These are phyloP conservation scores for Malacoraja senta DNA, from an alignment of 2,797 vertebrate species.

Conservation along the genomic window DNA sequence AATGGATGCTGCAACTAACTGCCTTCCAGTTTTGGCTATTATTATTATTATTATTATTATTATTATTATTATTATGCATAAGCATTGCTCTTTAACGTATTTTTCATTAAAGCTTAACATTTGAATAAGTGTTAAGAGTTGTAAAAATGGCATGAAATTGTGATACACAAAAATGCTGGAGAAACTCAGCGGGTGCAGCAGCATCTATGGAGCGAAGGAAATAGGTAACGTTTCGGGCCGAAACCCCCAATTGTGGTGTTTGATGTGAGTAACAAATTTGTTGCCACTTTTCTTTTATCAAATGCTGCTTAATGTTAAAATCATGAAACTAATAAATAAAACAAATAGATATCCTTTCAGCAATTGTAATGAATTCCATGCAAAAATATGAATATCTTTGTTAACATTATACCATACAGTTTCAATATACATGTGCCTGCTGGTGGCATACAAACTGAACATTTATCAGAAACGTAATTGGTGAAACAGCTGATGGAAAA, in stretches of 20 bases:
- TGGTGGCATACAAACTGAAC: neutral
- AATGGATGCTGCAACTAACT: neutral
- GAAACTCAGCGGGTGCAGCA: too few relatives aligned
- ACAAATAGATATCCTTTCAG: too few relatives aligned
- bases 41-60: neutral
- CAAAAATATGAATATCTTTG: neutral
- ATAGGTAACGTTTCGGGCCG: too few relatives aligned
- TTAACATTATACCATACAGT: neutral
- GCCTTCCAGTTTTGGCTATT: neutral
- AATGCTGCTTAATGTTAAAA: neutral
- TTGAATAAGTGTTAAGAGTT: neutral
- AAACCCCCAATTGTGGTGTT: neutral
- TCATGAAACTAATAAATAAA: neutral
- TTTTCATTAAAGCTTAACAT: neutral
- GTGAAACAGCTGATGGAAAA: neutral
- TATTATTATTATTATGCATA: neutral
- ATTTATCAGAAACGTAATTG: neutral
- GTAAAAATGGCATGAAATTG: neutral
- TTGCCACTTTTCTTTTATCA: neutral
- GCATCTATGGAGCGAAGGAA: too few relatives aligned
- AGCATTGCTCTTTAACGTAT: neutral
- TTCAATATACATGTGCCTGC: neutral
- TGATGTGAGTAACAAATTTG: neutral
- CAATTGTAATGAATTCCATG: neutral
- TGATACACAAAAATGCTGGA: too few relatives aligned